Percentiles rank a stretch among this genome's conserved stretches.
Conservation (phyloP, 2,797 vertebrate species). For the Halcyon smyrnensis region DNA sequence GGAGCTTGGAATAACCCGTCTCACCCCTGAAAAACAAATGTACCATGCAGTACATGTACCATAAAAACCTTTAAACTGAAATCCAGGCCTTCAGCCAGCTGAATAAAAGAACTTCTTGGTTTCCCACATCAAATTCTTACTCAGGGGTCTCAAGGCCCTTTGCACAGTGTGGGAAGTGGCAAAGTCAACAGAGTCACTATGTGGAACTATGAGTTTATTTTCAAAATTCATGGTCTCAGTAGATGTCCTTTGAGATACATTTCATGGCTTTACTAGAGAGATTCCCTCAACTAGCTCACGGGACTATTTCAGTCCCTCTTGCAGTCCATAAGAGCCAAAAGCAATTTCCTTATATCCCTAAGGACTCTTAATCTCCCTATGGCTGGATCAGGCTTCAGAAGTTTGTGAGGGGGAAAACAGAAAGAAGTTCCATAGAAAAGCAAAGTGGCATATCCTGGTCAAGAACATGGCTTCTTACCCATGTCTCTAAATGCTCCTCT, state of each 20-base stretch:
- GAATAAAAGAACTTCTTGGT: conserved; percentile 11
- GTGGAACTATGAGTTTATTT: not conserved
- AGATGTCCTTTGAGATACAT: not conserved
- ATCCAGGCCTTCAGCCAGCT: conserved; percentile 7
- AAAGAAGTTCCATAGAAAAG: not conserved
- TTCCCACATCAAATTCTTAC: conserved; percentile 14
- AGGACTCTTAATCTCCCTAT: not conserved
- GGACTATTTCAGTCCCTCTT: not conserved
- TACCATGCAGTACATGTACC: not conserved
- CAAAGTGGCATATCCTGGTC: not conserved
- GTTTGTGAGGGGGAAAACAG: not conserved
- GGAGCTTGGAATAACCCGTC: conserved; percentile 61
- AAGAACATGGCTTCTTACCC: not conserved
- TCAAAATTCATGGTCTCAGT: not conserved
- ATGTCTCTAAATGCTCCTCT: not conserved
- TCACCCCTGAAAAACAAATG: not conserved
- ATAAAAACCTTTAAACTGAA: conserved; percentile 25
- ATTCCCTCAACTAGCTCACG: not conserved
- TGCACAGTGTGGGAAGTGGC: not conserved
- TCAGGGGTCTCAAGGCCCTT: conserved; percentile 12
- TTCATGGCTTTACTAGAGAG: not conserved
- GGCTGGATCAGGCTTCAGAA: not conserved
- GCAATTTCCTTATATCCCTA: not conserved
- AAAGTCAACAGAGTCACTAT: conserved; percentile 18
- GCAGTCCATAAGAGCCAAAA: not conserved